A percentile compares a stretch with the other conserved stretches of the same genome.
phyloP scores from a whole-genome alignment of 2,113 vertebrate genomes.

The Alligator sinensis region DNA sequence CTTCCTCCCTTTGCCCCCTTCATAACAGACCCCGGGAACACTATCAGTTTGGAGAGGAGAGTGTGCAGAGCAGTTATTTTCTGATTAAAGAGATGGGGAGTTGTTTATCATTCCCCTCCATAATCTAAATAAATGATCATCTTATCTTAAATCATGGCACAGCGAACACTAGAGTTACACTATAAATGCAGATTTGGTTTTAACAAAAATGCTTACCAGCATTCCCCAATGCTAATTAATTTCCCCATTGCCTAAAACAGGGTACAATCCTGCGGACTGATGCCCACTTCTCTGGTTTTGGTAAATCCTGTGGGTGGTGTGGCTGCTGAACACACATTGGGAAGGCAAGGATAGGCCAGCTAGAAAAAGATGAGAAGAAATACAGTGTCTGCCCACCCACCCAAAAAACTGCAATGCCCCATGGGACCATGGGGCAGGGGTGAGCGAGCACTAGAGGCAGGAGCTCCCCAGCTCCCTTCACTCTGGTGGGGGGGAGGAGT shows the following conservation, averaged over 20 bases:
- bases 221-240: neutral
- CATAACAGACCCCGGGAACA: rapidly evolving
- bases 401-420: neutral
- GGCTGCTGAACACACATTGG: neutral
- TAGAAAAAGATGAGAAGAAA: slow-evolving; percentile 5
- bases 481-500: neutral
- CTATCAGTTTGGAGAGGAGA: neutral
- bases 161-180: slow-evolving; percentile 9
- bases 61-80: neutral
- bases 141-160: neutral
- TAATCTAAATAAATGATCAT: slow-evolving; percentile 25
- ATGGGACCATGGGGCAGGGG: neutral
- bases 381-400: neutral
- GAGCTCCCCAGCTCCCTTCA: neutral
- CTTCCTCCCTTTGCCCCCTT: neutral
- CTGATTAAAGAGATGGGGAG: neutral
- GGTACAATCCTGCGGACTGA: neutral
- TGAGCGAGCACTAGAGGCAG: neutral
- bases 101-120: neutral
- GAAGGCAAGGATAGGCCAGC: neutral
- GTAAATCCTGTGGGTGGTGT: neutral
- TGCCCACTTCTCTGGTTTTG: neutral
- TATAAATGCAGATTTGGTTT: slow-evolving; percentile 41
- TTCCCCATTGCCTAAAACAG: neutral
- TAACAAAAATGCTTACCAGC: neutral